Evolutionary conservation across 2,113 vertebrate species (phyloP), one percentile per base, ranked within the genome.

Genomic region (Pluvianellus socialis): DNA sequence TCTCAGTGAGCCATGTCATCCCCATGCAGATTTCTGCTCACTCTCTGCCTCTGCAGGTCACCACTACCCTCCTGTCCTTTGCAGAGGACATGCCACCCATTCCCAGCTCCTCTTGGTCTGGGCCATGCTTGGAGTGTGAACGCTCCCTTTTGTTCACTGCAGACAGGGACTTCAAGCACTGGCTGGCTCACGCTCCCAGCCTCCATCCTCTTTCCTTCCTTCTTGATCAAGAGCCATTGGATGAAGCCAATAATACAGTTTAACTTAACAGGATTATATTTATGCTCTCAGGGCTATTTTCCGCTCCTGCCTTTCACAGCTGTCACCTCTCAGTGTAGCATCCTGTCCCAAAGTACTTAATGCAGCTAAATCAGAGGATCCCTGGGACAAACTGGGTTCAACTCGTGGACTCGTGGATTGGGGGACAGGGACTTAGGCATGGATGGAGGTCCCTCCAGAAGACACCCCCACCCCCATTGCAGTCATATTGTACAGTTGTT

Each of bases 61-160:
- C 23, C 4, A 0, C 23, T 21, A 61, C 23, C 27, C 8, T 18
- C 38, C 28, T 26, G 10, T 14, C 30, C 47, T 56, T 35, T 35
- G 40, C 47, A 38, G 30, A 81, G 21, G 47, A 62, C 16, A 13
- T 33, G 28, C 12, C 20, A 68, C 49, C 35, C 35, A 23, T 10
- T 33, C 14, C 32, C 61, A 72, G 30, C 7, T 44, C 23, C 44
- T 28, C 16, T 33, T 35, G 26, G 40, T 12, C 55, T 33, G 49
- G 32, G 44, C 9, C 33, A 35, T 26, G 47, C 56, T n/a, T n/a
- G 63, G 28, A 65, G 23, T 19, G 58, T 50, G 27, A 71, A 30
- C 0, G 1, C 2, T 65, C 32, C 11, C 45, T 86, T 24, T 8
- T 5, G 3, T 67, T 53, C 32, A 35, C 18, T 21, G 14, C 35